A percentile compares a stretch with the other conserved stretches of the same genome.
Evolutionary conservation across 2,797 vertebrate genomes (phyloP).

Genomic region (Vireo griseus): DNA sequence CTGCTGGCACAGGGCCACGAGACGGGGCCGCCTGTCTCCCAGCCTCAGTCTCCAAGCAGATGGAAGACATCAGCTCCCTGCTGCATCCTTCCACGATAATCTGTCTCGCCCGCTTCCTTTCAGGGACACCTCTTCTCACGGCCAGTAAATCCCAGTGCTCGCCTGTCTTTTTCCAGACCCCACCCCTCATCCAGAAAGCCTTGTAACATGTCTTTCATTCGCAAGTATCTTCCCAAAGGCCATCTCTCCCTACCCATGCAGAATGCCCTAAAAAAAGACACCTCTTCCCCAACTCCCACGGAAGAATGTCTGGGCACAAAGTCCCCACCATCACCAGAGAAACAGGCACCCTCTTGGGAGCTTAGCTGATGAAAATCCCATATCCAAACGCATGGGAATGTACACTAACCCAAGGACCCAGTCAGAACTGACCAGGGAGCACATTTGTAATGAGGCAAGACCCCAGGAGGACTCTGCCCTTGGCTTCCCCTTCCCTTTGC

Average conservation of each 20-base stretch:
- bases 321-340: not conserved
- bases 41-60: slow-evolving; percentile 24
- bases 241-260: not conserved
- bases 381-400: fast-evolving
- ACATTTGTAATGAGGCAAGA: not conserved
- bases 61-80: slow-evolving; percentile 46
- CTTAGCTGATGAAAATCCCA: not conserved
- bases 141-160: not conserved
- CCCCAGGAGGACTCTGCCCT: not conserved
- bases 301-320: not conserved
- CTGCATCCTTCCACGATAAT: not conserved
- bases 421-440: not conserved
- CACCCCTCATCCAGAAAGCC: not conserved
- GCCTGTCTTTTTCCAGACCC: not conserved
- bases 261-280: not conserved
- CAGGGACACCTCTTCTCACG: not conserved
- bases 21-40: not conserved
- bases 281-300: not conserved
- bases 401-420: not conserved
- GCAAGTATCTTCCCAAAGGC: not conserved
- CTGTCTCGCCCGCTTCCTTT: slow-evolving; percentile 13
- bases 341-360: not conserved
- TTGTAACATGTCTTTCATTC: not conserved
- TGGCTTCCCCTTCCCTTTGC: no score
- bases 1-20: slow-evolving; percentile 1